Base-by-base conservation (phyloP, 2,797 vertebrate species). In the Intellagama lesueurii region DNA sequence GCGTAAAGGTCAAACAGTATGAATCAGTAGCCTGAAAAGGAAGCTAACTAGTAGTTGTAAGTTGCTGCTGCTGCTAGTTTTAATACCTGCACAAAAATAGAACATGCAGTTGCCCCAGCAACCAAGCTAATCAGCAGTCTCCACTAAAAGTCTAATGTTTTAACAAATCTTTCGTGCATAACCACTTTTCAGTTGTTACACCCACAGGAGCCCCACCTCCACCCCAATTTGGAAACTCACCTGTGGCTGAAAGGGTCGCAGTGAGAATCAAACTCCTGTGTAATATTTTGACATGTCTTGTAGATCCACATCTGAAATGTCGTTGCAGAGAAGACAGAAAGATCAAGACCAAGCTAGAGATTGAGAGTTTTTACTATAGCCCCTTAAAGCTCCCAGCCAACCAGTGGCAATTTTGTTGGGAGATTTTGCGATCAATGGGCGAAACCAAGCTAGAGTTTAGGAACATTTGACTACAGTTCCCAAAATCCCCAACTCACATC, bases 51-150 rank as follows among this genome's bases (percentile, higher is more conserved):
- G 64, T 72, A 78, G 83, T 86, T 77, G 17, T 35, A 64, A 64
- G 72, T 82, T 66, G 40, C 68, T 68, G 24, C 60, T 40, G 49
- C 85, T 86, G 30, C 68, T 82, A 86, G 80, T 66, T 88, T 40
- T 79, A 83, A 86, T 66, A 73, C 26, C 73, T 78, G 52, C 69
- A 79, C 80, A 88, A 52, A 72, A 86, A 89, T 79, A 91, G 87
- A 91, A 90, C 86, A 89, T 73, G 75, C 75, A 49, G 87, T 91
- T 91, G 84, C 90, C 84, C 49, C 87, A 89, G 90, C 79, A 91
- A 91, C 90, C 40, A 86, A 86, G 32, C 35, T 88, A 86, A 88
- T 88, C 77, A 91, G 64, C 47, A 69, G 80, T 56, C 49, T 73
- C 87, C 87, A 79, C 40, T 79, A 85, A 87, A 86, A 83, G 40